These are phyloP conservation scores for Drymodes brunneopygia DNA, from an alignment of 2,113 vertebrate species.

Conservation along the genomic window DNA sequence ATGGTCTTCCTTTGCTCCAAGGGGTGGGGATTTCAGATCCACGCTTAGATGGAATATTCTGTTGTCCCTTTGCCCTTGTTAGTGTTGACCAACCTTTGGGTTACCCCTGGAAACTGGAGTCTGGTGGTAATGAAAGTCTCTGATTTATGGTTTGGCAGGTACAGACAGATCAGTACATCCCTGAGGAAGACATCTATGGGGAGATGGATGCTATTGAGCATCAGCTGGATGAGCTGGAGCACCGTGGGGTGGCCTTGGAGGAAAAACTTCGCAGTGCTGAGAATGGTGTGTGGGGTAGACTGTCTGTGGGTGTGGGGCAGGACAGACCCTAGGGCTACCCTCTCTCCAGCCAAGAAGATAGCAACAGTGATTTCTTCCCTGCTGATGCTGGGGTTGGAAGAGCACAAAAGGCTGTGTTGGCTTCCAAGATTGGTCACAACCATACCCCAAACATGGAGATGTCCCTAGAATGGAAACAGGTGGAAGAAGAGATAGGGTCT, in stretches of 20 bases:
- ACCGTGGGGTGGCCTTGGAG: conserved; percentile 83
- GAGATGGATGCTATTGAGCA: conserved; percentile 82
- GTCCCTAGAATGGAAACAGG: neutral
- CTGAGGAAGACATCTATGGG: conserved; percentile 78
- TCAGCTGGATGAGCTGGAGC: conserved; percentile 82
- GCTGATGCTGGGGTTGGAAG: neutral
- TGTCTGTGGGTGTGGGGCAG: neutral
- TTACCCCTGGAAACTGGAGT: neutral
- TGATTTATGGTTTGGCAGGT: conserved; percentile 71
- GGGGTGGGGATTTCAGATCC: neutral
- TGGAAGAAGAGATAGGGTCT: neutral
- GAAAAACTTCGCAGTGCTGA: conserved; percentile 76
- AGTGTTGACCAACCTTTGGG: neutral
- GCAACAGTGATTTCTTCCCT: neutral
- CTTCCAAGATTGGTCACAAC: neutral
- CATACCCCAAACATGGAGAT: neutral
- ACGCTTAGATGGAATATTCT: neutral
- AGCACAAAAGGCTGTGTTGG: neutral
- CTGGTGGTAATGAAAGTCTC: neutral
- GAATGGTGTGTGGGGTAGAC: conserved; percentile 66
- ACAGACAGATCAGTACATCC: conserved; percentile 81
- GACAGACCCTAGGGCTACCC: neutral
- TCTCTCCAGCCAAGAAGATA: neutral
- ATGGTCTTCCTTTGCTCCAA: neutral
- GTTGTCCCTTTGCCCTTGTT: accelerated